Evolutionary conservation across 2,113 vertebrate genomes (phyloP), one percentile per base, ranked within the genome.

Genomic region (Toxotes jaculatrix): DNA sequence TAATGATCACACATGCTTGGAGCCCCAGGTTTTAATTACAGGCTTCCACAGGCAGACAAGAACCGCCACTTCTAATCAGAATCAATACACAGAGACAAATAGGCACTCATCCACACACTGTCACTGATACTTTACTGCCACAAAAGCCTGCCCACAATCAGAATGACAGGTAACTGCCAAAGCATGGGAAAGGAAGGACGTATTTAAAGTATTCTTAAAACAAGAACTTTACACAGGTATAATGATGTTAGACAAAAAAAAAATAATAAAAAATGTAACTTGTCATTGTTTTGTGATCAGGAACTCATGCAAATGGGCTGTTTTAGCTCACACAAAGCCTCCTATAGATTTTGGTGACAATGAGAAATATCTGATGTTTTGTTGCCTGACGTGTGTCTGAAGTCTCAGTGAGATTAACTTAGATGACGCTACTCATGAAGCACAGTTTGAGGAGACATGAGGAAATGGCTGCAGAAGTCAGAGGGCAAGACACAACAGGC

Each of bases 1-100:
- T 77, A 87, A 76, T 76, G 67, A 77, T 78, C 7, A 3, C 43
- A 47, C 63, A 80, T 62, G 77, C 72, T 40, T 36, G 17, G 42
- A 82, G 64, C 69, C 63, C 77, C 60, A 16, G 73, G 43, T 80
- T 92, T 85, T 87, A 92, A 91, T 92, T 87, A 88, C 61, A 82
- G 49, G 67, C 77, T 86, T 86, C 72, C 36, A 67, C 49, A n/a
- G 71, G 65, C 71, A 56, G 70, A 83, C 77, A 73, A 36, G 81
- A 90, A 63, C 72, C 12, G 87, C 80, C 83, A 82, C 83, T 68
- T 87, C 61, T 68, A 84, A 88, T 91, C 83, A 77, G 42, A 74
- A 72, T 84, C 78, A 77, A 71, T 64, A 21, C 68, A 55, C 53
- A 31, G 62, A 76, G 60, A 70, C 74, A 76, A 76, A 85, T 12